Percentiles rank a stretch among this genome's conserved stretches.
Conservation (phyloP, 2,888 invertebrate species). For the Eupithecia abbreviata region DNA sequence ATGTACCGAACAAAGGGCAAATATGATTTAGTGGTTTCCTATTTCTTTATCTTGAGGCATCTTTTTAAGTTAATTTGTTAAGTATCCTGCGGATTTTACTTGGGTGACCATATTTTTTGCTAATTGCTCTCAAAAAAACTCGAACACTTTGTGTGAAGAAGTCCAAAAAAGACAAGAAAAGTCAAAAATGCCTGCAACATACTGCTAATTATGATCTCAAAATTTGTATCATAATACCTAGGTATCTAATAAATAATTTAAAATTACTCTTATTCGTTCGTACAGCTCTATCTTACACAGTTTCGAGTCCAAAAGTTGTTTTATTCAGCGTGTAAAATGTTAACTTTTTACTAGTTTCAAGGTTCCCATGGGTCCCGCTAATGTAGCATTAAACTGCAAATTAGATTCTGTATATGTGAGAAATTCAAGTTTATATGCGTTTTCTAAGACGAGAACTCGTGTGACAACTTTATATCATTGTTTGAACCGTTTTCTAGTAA, state of each 20-base stretch:
- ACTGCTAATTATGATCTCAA: conserved; percentile 31
- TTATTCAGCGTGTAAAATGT: conserved; percentile 55
- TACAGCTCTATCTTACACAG: conserved; percentile 53
- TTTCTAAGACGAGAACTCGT: conserved; percentile 42
- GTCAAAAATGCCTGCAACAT: conserved; percentile 7
- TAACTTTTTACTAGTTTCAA: conserved; percentile 56
- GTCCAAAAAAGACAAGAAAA: background rate
- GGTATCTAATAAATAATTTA: conserved; percentile 32
- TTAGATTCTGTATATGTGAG: conserved; percentile 79
- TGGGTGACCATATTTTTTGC: conserved; percentile 18
- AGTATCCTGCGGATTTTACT: conserved; percentile 40
- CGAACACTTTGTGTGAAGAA: conserved; percentile 11
- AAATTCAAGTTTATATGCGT: conserved; percentile 52
- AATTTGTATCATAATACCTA: conserved; percentile 20
- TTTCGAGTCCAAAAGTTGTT: conserved; percentile 61
- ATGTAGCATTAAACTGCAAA: conserved; percentile 76
- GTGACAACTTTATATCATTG: conserved; percentile 58
- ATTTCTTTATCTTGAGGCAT: conserved; percentile 50
- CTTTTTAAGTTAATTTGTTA: conserved; percentile 42
- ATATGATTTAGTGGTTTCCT: conserved; percentile 75
- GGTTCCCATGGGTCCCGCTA: conserved; percentile 71
- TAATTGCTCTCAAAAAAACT: conserved; percentile 11
- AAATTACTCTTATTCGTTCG: conserved; percentile 36
- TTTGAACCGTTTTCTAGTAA: conserved; percentile 46
- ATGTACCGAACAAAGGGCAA: conserved; percentile 66